Evolutionary conservation across 2,888 invertebrate genomes (phyloP), one percentile per base, ranked within the genome.

Genomic region (Globia sparganii): DNA sequence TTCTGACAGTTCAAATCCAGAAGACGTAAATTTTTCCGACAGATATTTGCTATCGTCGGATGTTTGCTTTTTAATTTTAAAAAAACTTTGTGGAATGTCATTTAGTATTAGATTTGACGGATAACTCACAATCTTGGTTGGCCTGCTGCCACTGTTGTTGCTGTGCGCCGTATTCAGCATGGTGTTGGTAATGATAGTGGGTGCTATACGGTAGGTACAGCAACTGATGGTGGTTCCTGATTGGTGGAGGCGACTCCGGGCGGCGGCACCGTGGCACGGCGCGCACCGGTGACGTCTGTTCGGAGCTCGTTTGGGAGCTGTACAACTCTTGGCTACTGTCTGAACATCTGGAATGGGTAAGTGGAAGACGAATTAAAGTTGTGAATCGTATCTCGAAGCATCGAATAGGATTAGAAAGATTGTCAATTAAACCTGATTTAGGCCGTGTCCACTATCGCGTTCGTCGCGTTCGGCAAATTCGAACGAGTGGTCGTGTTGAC

Each of bases 181-280:
- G 91, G 49, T 94, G 94, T 70, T 95, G 95, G 86, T 96, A 94
- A 78, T 95, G 94, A 74, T 95, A 94, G 77, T 95, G 95, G 2
- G 92, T 94, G 90, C 97, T 97, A 90, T 98, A 98, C 0, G 98
- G 98, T 87, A 98, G 97, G 83, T 98, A 97, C 93, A 98, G 97
- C 1, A 98, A 97, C 91, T 98, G 97, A 83, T 98, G 98, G 90
- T 97, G 97, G 85, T 96, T 97, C 56, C 97, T 96, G 78, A 98
- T 97, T 0, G 98, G 98, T 0, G 98, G 98, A 11, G 98, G 98
- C 0, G 98, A 98, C 91, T 98, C 97, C 0, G 98, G 97, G 34
- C 98, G 94, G 3, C 97, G 93, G 87, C 95, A 94, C 0, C 96
- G 93, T 0, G 93, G 80, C 2, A 92, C 91, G 2, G 93, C 89